Percentiles rank a stretch among this genome's conserved stretches.
Conservation (phyloP, 2,113 vertebrate genomes). For the Platichthys flesus region DNA sequence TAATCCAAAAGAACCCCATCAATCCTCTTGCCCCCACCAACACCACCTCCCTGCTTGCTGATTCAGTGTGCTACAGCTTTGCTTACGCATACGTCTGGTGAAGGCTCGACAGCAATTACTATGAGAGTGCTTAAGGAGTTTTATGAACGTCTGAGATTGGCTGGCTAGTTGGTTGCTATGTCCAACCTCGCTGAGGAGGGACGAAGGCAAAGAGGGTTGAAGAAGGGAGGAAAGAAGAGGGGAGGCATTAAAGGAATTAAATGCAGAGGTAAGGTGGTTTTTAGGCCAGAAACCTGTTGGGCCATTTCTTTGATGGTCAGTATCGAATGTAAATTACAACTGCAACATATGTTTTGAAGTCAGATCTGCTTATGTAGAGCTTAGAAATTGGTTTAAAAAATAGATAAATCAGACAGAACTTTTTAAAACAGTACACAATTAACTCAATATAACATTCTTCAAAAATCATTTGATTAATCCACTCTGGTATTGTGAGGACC, state of each 20-base stretch:
- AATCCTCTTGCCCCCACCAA: slow-evolving; percentile 44
- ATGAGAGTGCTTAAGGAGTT: slow-evolving; percentile 35
- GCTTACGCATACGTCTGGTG: slow-evolving; percentile 41
- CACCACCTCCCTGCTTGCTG: slow-evolving; percentile 24
- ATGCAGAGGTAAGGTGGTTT: too few relatives aligned
- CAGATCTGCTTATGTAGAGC: too few relatives aligned
- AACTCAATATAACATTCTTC: too few relatives aligned
- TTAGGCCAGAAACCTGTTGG: too few relatives aligned
- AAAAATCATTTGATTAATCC: too few relatives aligned
- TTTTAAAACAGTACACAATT: too few relatives aligned
- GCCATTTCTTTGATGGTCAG: too few relatives aligned
- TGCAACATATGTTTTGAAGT: too few relatives aligned
- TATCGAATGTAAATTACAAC: too few relatives aligned
- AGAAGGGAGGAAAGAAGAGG: neutral
- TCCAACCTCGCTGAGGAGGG: neutral
- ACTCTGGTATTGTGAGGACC: too few relatives aligned
- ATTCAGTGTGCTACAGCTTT: slow-evolving; percentile 52
- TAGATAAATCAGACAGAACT: too few relatives aligned
- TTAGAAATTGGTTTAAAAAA: too few relatives aligned
- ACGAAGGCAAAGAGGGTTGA: neutral
- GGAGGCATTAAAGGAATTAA: neutral
- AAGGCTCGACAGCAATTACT: slow-evolving; percentile 32
- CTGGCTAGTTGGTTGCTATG: neutral
- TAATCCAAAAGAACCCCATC: slow-evolving; percentile 57
- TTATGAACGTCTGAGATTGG: slow-evolving; percentile 15